Evolutionary conservation across 1,140 invertebrate species (phyloP), one percentile per base, ranked within the genome.

Genomic region (Drosophila takahashii): DNA sequence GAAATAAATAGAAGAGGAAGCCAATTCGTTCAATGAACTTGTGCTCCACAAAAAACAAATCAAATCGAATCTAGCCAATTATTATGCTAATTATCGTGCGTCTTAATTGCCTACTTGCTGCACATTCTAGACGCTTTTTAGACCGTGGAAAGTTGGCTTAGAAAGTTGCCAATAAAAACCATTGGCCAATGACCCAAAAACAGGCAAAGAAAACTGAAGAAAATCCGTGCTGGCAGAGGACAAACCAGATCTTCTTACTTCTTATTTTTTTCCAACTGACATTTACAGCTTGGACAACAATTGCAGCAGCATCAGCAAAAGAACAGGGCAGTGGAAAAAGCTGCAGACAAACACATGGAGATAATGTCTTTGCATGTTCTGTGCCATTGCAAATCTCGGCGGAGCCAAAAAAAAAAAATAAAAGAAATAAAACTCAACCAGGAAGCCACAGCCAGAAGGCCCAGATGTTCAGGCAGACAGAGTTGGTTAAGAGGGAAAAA

Each of bases 321-420:
- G 59, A 16, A 56, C 32, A 48, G 34, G 41, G 34, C 54, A 16
- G n/a, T 36, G 44, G 44, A 72, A 85, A 65, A 70, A 70, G 56
- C 66, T 47, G 53, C 34, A 61, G 73, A 62, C 79, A 65, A 73
- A 77, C 61, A 81, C 61, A 81, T 81, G 84, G 48, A 83, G 84
- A 89, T 89, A 87, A 83, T 86, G 79, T 83, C 83, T 83, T 76
- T 83, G 80, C 80, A 79, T 83, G 70, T 83, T 83, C 75, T 72
- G 50, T 76, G 48, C 67, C 81, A 80, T 79, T 64, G 75, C 65
- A 78, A 86, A 87, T 81, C 81, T 76, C 83, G 48, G 61, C 27
- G 54, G 58, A 66, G 54, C 47, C 39, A 22, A 71, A 69, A 57
- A 74, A 62, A 3, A 48, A 36, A 26, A 44, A 7, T 7, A 42